Base-by-base conservation (phyloP, 1,140 invertebrate species). In the Drosophila arawakana region DNA sequence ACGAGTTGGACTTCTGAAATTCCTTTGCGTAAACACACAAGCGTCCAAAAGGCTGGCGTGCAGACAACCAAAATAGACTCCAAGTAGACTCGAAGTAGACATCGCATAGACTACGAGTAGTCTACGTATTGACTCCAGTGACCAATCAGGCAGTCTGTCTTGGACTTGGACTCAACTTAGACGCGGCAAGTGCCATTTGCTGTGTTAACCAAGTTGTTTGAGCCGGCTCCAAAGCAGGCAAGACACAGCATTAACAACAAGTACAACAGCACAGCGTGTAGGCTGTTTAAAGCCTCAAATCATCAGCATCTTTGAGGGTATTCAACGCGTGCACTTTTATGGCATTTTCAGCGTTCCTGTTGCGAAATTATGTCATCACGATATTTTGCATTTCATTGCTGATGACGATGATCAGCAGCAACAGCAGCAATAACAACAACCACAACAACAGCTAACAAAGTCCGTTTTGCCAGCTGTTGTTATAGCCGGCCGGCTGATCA, bases 281-380 rank as follows among this genome's bases (percentile, higher is more conserved):
- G 73, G 68, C 65, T 69, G 68, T 5, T 46, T 41, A 25, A 10
- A 35, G 41, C 34, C 39, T 59, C 47, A 39, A 15, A 54, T 18
- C 71, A 6, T 54, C 57, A 55, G 47, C 43, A 37, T 30, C 58
- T 15, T 46, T 11, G 25, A 7, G 49, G 44, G 41, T 35, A 62
- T 61, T 37, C 72, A 62, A 13, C 58, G 60, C n/a, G 59, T 81
- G 72, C 63, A 78, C 80, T 76, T 83, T 72, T 81, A 81, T 81
- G 76, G 80, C 60, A 60, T 72, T 74, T 76, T 55, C 34, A 50
- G 50, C 63, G 76, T 79, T 81, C 76, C 63, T 55, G 65, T 73
- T 76, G 59, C 59, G 60, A 73, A 77, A 78, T 78, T 78, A 78
- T 83, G 76, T 80, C 80, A 78, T 78, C 72, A 73, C 68, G 55